Conservation (phyloP, 2,888 invertebrate genomes). For the Aplocera efformata region DNA sequence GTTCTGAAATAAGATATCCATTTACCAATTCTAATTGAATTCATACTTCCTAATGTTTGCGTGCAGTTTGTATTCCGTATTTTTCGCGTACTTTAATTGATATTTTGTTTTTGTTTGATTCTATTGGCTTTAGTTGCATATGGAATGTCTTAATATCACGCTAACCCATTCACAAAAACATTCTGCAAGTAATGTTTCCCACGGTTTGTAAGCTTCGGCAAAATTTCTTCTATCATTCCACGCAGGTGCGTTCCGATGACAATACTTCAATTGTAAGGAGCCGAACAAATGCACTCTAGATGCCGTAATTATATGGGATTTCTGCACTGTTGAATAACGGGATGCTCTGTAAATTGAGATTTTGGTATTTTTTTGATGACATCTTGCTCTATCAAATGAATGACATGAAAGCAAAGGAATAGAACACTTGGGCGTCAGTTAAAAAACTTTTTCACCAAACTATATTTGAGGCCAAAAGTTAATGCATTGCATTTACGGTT, state of each 20-base stretch:
- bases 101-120: no score
- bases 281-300: conserved; percentile 24
- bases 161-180: conserved; percentile 9
- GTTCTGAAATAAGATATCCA: no score
- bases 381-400: not conserved
- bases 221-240: conserved; percentile 40
- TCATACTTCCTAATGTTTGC: no score
- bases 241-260: conserved; percentile 55
- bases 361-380: conserved; percentile 14
- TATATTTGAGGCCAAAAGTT: no score
- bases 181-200: conserved; percentile 43
- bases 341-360: conserved; percentile 34
- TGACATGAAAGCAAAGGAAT: no score
- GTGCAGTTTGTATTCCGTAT: no score
- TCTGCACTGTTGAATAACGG: conserved; percentile 55
- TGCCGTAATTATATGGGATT: conserved; percentile 50
- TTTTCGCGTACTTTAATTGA: no score
- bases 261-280: conserved; percentile 31
- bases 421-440: no score
- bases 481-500: no score
- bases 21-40: not conserved
- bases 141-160: no score
- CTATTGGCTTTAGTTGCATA: no score
- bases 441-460: no score
- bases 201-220: conserved; percentile 52